Percentiles rank a stretch among this genome's conserved stretches.
phyloP scores from a whole-genome alignment of 2,888 invertebrate genomes.

The Nephrotoma guestfalica region DNA sequence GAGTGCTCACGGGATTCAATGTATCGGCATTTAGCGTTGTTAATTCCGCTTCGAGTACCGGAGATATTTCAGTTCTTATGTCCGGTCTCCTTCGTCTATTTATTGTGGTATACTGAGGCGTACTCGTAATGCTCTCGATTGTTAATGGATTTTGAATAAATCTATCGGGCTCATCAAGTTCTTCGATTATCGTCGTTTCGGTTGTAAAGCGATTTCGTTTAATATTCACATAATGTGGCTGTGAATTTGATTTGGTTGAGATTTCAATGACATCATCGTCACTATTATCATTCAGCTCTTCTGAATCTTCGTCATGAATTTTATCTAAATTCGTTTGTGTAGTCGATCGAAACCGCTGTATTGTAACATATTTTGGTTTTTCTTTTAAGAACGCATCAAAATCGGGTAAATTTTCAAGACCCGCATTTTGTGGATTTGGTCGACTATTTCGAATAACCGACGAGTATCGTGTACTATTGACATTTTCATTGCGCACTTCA shows the following conservation, averaged over 20 bases:
- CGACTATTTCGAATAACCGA: constrained; percentile 47
- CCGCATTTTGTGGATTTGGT: constrained; percentile 42
- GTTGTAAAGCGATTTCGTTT: constrained; percentile 44
- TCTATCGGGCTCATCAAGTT: constrained; percentile 6
- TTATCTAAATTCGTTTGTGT: constrained; percentile 21
- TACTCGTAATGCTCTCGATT: background rate
- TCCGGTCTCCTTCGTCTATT: constrained; percentile 1
- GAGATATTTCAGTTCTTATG: background rate
- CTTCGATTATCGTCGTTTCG: constrained; percentile 10
- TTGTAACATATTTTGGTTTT: constrained; percentile 51
- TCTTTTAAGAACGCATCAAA: constrained; percentile 31
- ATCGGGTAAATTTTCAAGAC: constrained; percentile 30
- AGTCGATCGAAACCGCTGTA: constrained; percentile 41
- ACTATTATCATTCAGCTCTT: constrained; percentile 21
- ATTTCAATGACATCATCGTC: constrained; percentile 9
- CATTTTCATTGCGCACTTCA: constrained; percentile 9
- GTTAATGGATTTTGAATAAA: background rate
- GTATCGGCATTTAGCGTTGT: background rate
- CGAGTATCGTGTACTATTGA: constrained; percentile 33
- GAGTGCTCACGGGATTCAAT: background rate
- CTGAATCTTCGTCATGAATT: constrained; percentile 21
- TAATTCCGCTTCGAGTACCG: background rate
- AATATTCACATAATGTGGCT: constrained; percentile 56
- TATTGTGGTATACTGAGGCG: constrained; percentile 4
- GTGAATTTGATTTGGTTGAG: constrained; percentile 22